A percentile compares a stretch with the other conserved stretches of the same genome.
These are phyloP conservation scores for Schizopygopsis pylzovi DNA, from an alignment of 2,797 vertebrate species.

Conservation along the genomic window DNA sequence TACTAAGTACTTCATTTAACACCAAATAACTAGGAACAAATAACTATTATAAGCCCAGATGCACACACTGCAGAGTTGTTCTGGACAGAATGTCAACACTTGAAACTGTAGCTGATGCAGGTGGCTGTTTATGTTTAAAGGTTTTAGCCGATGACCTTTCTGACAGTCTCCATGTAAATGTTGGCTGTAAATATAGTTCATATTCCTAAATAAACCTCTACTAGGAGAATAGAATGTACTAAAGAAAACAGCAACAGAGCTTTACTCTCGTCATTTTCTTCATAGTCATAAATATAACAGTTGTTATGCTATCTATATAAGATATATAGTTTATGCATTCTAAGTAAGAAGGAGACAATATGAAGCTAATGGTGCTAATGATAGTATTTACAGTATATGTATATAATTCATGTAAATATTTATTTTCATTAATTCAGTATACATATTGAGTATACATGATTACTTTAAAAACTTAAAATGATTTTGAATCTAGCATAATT, in stretches of 20 bases:
- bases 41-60: neutral
- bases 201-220: slow-evolving; percentile 37
- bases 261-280: neutral
- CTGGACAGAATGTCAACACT: slow-evolving; percentile 7
- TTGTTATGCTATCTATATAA: neutral
- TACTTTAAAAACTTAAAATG: too few species aligned
- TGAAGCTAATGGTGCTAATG: too few species aligned
- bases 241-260: slow-evolving; percentile 23
- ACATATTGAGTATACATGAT: too few species aligned
- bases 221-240: slow-evolving; percentile 29
- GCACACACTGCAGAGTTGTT: neutral
- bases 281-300: neutral
- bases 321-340: too few species aligned
- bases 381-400: too few species aligned
- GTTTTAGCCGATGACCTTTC: slow-evolving; percentile 52
- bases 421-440: too few species aligned
- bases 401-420: too few species aligned
- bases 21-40: neutral
- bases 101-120: slow-evolving; percentile 12
- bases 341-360: too few species aligned
- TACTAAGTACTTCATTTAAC: neutral
- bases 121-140: slow-evolving; percentile 56
- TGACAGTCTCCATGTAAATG: slow-evolving; percentile 46
- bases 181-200: slow-evolving; percentile 61
- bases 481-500: too few species aligned